phyloP scores from a whole-genome alignment of 2,888 invertebrate genomes.

The Schizotus pectinicornis region DNA sequence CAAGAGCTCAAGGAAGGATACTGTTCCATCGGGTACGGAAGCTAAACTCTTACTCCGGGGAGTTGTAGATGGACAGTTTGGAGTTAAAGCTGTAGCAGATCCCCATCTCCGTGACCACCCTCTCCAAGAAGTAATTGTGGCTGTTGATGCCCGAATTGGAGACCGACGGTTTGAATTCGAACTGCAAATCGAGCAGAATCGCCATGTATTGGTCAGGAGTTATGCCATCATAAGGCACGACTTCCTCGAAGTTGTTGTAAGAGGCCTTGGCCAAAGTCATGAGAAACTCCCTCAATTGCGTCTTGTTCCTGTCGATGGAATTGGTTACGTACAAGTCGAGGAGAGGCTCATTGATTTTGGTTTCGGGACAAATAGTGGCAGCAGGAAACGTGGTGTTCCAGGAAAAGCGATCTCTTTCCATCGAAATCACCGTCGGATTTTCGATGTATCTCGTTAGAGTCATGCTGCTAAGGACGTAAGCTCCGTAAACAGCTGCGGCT shows the following conservation, averaged over 20 bases:
- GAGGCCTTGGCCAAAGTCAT: constrained; percentile 64
- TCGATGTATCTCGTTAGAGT: constrained; percentile 72
- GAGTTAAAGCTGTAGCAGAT: constrained; percentile 74
- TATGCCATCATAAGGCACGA: constrained; percentile 64
- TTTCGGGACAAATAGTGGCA: constrained; percentile 69
- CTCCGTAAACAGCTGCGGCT: constrained; percentile 45
- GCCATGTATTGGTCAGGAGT: constrained; percentile 65
- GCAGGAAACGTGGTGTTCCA: constrained; percentile 77
- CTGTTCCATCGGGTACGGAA: constrained; percentile 34
- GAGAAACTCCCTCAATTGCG: constrained; percentile 64
- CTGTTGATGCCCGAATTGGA: constrained; percentile 51
- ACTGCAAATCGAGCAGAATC: constrained; percentile 62
- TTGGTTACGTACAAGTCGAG: constrained; percentile 61
- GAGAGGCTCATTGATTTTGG: constrained; percentile 63
- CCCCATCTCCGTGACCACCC: constrained; percentile 72
- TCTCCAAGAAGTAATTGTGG: constrained; percentile 56
- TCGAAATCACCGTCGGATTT: constrained; percentile 75
- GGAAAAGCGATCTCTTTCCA: constrained; percentile 73
- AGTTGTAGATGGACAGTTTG: constrained; percentile 66
- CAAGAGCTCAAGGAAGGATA: too few relatives aligned
- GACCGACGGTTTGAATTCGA: constrained; percentile 61
- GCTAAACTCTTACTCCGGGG: constrained; percentile 60
- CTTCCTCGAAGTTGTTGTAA: constrained; percentile 65
- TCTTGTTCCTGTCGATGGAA: constrained; percentile 57
- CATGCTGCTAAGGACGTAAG: constrained; percentile 58